A percentile compares a stretch with the other conserved stretches of the same genome.
Evolutionary conservation across 2,888 invertebrate species (phyloP).

Genomic region (Pharmacophagus antenor): DNA sequence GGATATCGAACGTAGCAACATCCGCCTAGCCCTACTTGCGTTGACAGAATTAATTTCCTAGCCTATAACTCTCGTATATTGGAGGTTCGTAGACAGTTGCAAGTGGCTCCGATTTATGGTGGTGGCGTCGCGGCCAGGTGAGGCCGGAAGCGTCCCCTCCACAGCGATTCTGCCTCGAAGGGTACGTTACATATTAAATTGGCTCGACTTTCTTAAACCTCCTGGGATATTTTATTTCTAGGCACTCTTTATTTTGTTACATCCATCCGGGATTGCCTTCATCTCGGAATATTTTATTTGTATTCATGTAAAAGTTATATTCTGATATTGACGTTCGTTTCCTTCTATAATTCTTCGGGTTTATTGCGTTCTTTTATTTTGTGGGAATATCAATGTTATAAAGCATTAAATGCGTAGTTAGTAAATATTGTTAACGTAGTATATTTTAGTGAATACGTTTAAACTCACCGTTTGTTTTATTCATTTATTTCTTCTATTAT

Average conservation of each 20-base stretch:
- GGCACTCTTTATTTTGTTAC: slow-evolving; percentile 21
- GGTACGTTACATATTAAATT: slow-evolving; percentile 36
- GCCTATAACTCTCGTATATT: slow-evolving; percentile 78
- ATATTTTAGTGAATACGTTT: too few species aligned
- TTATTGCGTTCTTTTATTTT: neutral
- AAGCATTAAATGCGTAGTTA: too few species aligned
- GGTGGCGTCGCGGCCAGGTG: slow-evolving; percentile 66
- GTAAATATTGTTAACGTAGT: too few species aligned
- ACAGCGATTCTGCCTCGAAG: slow-evolving; percentile 29
- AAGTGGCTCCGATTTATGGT: slow-evolving; percentile 72
- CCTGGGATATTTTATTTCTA: slow-evolving; percentile 26
- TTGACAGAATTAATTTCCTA: slow-evolving; percentile 80
- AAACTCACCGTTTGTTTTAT: too few species aligned
- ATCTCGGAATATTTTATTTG: slow-evolving; percentile 26
- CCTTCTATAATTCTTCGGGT: neutral
- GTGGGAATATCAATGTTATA: neutral
- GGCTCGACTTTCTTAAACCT: slow-evolving; percentile 33
- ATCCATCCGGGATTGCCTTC: slow-evolving; percentile 20
- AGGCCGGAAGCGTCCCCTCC: slow-evolving; percentile 32
- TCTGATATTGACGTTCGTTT: slow-evolving; percentile 1
- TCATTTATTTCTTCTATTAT: too few species aligned
- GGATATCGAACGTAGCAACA: slow-evolving; percentile 40
- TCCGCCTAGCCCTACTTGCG: slow-evolving; percentile 70
- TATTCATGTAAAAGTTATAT: slow-evolving; percentile 22
- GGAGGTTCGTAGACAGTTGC: slow-evolving; percentile 71